These are phyloP conservation scores for Drosophila prostipennis DNA, from an alignment of 2,888 invertebrate genomes.

Conservation along the genomic window DNA sequence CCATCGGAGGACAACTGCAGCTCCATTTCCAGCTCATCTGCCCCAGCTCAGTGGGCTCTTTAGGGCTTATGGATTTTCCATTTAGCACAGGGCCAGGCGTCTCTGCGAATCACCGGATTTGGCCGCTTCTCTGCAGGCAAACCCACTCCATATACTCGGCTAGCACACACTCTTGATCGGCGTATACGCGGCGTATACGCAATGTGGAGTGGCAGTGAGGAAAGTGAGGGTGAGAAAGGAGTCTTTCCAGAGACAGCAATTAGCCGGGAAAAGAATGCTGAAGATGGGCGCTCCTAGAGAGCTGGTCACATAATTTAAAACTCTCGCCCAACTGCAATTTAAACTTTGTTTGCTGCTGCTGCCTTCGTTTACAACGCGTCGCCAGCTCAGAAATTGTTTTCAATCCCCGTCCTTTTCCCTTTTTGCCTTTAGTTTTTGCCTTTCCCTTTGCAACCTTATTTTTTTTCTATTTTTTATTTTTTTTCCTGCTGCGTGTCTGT, in stretches of 20 bases:
- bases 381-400: conserved; percentile 41
- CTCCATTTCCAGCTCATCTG: conserved; percentile 22
- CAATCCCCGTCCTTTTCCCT: conserved; percentile 2
- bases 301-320: conserved; percentile 55
- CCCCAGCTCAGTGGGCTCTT: conserved; percentile 30
- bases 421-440: neutral
- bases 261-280: conserved; percentile 29
- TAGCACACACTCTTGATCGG: neutral
- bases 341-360: conserved; percentile 56
- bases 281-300: conserved; percentile 11
- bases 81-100: conserved; percentile 23
- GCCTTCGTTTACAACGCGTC: conserved; percentile 41
- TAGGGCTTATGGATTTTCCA: conserved; percentile 33
- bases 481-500: neutral
- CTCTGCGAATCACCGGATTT: conserved; percentile 16
- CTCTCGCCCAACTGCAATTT: conserved; percentile 66
- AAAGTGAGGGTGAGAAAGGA: no score
- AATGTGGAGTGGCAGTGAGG: neutral
- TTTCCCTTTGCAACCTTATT: neutral
- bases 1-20: conserved; percentile 4
- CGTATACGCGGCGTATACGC: conserved; percentile 27
- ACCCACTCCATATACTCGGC: neutral
- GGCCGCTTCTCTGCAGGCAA: neutral
- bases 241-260: conserved; percentile 18
- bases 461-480: neutral